Base-by-base conservation (phyloP, 2,888 invertebrate species). In the Sarcophaga subvicina region DNA sequence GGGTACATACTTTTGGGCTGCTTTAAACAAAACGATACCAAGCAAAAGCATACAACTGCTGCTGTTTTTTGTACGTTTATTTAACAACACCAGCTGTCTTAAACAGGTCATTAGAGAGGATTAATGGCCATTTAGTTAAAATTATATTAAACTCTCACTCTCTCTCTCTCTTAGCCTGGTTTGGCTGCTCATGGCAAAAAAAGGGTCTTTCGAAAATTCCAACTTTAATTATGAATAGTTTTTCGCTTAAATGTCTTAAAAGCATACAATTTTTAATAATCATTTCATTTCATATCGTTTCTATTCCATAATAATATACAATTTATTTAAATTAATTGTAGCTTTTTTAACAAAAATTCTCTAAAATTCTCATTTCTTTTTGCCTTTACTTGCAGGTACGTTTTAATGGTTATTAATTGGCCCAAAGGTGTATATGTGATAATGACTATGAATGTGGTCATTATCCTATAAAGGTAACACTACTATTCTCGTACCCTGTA, bases 91-190 rank as follows among this genome's bases (percentile, higher is more conserved):
- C 87, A 81, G 78, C 84, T 87, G 87, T 70, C 84, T 64, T 79
- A 81, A 80, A 81, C 84, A 84, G 81, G 70, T 67, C 84, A 81
- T 87, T 87, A 87, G 62, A 37, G 70, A 72, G 87, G 84, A 87
- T 87, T 84, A 87, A 87, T 87, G 87, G 78, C 14, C 78, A 71
- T 84, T 87, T 78, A 81, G 80, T 79, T 78, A 59, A 84, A 81
- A 70, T 81, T 76, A 73, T 78, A 83, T 87, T 81, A 84, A 87
- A 84, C 78, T 75, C 14, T 27, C 25, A 49, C 54, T 14, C 54
- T 37, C 10, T 8, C 37, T 37, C 37, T 37, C 37, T 37, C 37
- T 37, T 37, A 37, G 2, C 37, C 2, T 2, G 37, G 8, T 37
- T 8, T 8, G 10, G 1, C 37, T 37, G 37, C 37, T 10, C 2